Evolutionary conservation across 2,113 vertebrate species (phyloP).

Genomic region (Cisticola juncidis): DNA sequence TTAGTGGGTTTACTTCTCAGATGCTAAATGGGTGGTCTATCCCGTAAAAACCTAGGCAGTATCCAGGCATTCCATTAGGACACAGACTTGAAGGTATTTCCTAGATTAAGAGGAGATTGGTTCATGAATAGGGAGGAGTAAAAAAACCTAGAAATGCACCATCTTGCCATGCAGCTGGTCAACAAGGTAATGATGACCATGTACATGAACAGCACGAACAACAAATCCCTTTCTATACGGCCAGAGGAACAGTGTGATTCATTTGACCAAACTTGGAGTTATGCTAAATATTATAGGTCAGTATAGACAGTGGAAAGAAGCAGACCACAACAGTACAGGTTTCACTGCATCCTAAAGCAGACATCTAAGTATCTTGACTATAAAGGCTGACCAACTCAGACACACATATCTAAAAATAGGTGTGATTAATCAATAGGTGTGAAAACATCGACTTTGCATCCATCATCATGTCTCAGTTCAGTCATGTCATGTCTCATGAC

Average conservation of each 20-base stretch:
- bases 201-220: neutral
- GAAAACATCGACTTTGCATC: neutral
- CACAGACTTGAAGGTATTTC: neutral
- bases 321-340: neutral
- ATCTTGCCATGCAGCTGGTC: neutral
- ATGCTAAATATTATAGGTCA: neutral
- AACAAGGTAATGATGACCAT: neutral
- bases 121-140: neutral
- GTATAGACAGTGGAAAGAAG: neutral
- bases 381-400: neutral
- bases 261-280: neutral
- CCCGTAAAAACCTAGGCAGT: neutral
- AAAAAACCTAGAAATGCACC: neutral
- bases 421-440: neutral
- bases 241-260: neutral
- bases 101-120: neutral
- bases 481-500: no score
- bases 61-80: neutral
- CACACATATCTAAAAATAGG: neutral
- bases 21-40: neutral
- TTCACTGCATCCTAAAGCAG: neutral
- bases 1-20: neutral
- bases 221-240: neutral
- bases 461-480: neutral
- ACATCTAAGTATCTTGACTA: neutral